Evolutionary conservation across 2,113 vertebrate genomes (phyloP), one percentile per base, ranked within the genome.

Genomic region (Xenopus borealis): DNA sequence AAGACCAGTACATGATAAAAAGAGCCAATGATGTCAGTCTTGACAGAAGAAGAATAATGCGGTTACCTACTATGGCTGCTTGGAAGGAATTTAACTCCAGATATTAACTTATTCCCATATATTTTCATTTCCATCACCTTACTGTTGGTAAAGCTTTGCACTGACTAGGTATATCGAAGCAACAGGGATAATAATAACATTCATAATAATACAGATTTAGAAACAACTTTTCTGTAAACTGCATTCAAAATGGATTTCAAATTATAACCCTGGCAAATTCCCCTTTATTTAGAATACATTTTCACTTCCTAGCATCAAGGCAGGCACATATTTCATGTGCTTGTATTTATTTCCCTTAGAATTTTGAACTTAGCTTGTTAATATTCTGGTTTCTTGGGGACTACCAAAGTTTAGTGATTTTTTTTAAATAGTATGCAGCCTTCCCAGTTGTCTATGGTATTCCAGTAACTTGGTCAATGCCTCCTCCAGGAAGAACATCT

Each of bases 241-340:
- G 19, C 46, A 67, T 19, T 67, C 11, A 45, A 20, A 67, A 67
- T 50, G 45, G n/a, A 50, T 67, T 67, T 67, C 45, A 67, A 67
- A 67, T 67, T 50, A 67, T 50, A 67, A 67, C 65, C 65, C 19
- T 67, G 18, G 46, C 3, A 50, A 50, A 67, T 20, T 2, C 12
- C 10, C 23, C 23, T 65, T 45, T 65, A 45, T 65, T 65, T 65
- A 12, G 63, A 45, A 18, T 65, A 45, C 33, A 65, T 65, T 63
- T 40, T 63, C 53, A 5, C 7, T 9, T 18, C 14, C 17, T 9
- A 16, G 16, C 53, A 55, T 55, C 17, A 8, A 55, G 53, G 14
- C 9, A 18, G 53, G 12, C 12, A n/a, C 16, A 18, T n/a, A 8
- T 55, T 55, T 55, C 17, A 55, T 11, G 11, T 55, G 14, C 17